Conservation (phyloP, 2,797 vertebrate genomes). For the Sebastes paucispinis region DNA sequence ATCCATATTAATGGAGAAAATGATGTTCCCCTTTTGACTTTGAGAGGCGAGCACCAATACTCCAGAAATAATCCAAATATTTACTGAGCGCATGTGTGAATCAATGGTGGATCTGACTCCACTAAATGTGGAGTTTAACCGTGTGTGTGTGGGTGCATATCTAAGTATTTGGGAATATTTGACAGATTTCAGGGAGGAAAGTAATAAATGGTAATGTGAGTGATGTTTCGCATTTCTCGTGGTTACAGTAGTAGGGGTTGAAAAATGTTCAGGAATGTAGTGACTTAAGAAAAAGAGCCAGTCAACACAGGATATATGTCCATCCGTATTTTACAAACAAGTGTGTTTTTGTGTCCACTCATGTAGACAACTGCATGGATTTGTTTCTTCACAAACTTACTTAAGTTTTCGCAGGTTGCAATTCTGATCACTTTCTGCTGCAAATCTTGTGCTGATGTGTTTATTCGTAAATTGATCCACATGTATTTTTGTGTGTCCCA, state of each 20-base stretch:
- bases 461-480: background rate
- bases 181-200: background rate
- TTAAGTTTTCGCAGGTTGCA: background rate
- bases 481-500: conserved; percentile 38
- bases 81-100: conserved; percentile 33
- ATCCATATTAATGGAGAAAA: conserved; percentile 59
- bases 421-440: background rate
- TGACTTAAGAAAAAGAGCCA: background rate
- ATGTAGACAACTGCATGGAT: background rate
- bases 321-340: background rate
- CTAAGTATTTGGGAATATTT: background rate
- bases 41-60: conserved; percentile 26
- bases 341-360: background rate
- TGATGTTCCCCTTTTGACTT: conserved; percentile 57
- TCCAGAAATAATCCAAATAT: conserved; percentile 47
- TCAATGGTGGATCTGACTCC: conserved; percentile 25
- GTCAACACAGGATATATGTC: background rate
- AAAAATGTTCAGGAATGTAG: background rate
- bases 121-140: conserved; percentile 28
- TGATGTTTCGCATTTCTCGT: background rate
- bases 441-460: background rate
- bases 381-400: background rate
- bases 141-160: background rate
- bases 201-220: background rate
- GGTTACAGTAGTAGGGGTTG: background rate